These are phyloP conservation scores for Meta bourneti DNA, from an alignment of 2,888 invertebrate genomes.

Conservation along the genomic window DNA sequence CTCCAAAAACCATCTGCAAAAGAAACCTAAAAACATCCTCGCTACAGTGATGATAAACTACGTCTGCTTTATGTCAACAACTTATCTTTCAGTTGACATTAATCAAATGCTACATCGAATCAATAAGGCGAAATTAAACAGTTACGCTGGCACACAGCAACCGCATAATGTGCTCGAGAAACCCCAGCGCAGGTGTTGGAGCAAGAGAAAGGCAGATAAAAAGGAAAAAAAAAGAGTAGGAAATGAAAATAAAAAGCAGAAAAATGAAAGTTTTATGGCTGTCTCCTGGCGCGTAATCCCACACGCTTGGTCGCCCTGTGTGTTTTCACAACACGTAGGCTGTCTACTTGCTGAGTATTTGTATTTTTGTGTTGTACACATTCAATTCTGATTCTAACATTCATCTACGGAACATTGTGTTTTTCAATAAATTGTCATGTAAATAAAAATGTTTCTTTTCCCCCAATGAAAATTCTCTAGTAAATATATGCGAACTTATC, in stretches of 20 bases:
- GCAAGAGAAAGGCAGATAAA: background rate
- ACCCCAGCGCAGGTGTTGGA: background rate
- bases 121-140: no score
- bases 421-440: background rate
- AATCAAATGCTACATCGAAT: background rate
- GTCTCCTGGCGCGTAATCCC: conserved; percentile 41
- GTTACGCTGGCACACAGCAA: conserved; percentile 23
- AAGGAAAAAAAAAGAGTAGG: background rate
- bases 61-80: background rate
- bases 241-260: conserved; percentile 28
- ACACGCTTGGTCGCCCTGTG: conserved; percentile 11
- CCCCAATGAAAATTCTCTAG: background rate
- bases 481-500: background rate
- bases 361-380: background rate
- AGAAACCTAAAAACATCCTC: background rate
- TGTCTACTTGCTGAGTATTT: no score
- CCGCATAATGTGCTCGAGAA: background rate
- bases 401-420: background rate
- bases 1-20: no score
- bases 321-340: background rate
- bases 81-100: background rate
- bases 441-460: background rate
- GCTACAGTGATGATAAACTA: background rate
- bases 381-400: background rate
- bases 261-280: conserved; percentile 21